phyloP scores from a whole-genome alignment of 2,113 vertebrate species.

The Lepisosteus osseus region DNA sequence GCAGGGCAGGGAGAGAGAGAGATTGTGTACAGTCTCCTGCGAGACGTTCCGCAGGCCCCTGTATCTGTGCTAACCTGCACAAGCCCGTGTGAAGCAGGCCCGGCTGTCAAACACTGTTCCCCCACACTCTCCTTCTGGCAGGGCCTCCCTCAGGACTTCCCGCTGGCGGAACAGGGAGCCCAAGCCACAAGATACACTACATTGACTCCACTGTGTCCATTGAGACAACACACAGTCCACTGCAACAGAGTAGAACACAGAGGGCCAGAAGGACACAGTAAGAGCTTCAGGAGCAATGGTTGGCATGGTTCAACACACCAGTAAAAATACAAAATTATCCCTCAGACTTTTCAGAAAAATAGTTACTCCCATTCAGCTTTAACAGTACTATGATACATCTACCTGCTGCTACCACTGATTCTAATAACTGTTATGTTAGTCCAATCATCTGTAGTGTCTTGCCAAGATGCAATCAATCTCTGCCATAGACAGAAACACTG shows the following conservation, averaged over 20 bases:
- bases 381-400: no score
- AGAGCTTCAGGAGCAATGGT: no score
- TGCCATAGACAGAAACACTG: no score
- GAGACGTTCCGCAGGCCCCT: no score
- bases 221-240: slow-evolving; percentile 74
- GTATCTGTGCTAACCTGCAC: slow-evolving; percentile 64
- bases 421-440: no score
- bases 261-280: no score
- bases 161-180: slow-evolving; percentile 75
- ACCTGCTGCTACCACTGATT: no score
- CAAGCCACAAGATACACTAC: slow-evolving; percentile 80
- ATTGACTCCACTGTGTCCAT: slow-evolving; percentile 80
- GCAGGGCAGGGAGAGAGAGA: background rate
- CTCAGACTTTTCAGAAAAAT: no score
- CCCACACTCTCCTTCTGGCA: slow-evolving; percentile 62
- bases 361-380: no score
- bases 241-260: slow-evolving; percentile 31
- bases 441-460: no score
- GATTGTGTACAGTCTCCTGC: background rate
- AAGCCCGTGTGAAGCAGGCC: slow-evolving; percentile 77
- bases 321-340: no score
- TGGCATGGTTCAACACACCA: background rate
- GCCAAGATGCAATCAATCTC: no score
- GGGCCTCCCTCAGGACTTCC: slow-evolving; percentile 61
- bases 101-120: slow-evolving; percentile 67